Evolutionary conservation across 2,113 vertebrate species (phyloP), one percentile per base, ranked within the genome.

Genomic region (Pollimyrus isidori): DNA sequence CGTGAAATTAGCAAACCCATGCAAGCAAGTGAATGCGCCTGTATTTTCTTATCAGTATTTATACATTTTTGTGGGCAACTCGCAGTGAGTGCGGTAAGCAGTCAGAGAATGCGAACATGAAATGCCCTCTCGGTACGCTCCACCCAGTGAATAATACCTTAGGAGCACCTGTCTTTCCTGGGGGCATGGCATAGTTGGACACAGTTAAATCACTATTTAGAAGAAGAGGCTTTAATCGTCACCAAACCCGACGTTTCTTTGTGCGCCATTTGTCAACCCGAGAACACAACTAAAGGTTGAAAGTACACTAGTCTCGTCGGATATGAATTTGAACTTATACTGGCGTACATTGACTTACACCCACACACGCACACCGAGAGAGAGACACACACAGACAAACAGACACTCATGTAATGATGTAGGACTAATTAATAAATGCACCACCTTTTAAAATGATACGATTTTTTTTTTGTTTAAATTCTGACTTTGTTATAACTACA

Each of bases 91-190:
- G 42, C 82, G 45, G 6, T 84, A 10, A 45, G 39, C 82, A 45
- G 21, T 11, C 0, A 45, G 19, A 45, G 42, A n/a, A 84, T 56
- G 23, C 39, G n/a, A 42, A 15, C 10, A 30, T 42, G 19, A 62
- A 15, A 82, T 89, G 80, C 35, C n/a, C 48, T 35, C 69, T 76
- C 69, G 87, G 50, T 87, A 65, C 53, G n/a, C 88, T 87, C 88
- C 84, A 87, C 83, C 90, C 90, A 35, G 76, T 86, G 23, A 69
- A 87, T 53, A 52, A 90, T 87, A 88, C 87, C 87, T 88, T 30
- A 19, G 23, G 13, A 87, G 88, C 89, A 91, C 91, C 89, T 91
- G 91, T 85, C 88, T 87, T 83, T 89, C 91, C 89, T 69, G 84
- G 53, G 91, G 89, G 50, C 65, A 87, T 42, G 52, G 56, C 26